Conservation (phyloP, 2,113 vertebrate genomes). For the Gadus macrocephalus region DNA sequence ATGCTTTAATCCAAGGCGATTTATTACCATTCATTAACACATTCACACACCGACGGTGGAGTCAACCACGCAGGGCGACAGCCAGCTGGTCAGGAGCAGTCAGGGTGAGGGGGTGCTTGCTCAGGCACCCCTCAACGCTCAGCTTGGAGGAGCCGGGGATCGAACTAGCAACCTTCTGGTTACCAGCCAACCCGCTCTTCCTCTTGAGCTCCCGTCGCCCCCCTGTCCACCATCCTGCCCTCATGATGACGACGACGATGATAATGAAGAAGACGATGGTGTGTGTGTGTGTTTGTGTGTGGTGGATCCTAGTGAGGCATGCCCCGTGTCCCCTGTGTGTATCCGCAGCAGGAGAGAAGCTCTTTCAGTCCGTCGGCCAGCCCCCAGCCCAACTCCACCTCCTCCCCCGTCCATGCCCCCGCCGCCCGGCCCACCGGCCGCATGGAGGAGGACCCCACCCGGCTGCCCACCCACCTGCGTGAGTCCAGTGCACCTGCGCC, state of each 20-base stretch:
- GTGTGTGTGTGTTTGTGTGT: not conserved
- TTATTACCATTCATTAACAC: too few relatives aligned
- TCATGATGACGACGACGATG: not conserved
- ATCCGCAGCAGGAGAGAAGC: slow-evolving; percentile 92
- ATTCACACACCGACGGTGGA: too few relatives aligned
- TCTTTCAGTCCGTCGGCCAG: slow-evolving; percentile 92
- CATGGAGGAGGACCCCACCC: slow-evolving; percentile 91
- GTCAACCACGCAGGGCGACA: too few relatives aligned
- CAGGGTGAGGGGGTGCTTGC: too few relatives aligned
- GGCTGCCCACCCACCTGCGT: slow-evolving; percentile 93
- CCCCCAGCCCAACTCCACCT: slow-evolving; percentile 85
- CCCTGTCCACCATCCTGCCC: not conserved
- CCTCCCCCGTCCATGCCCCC: slow-evolving; percentile 90
- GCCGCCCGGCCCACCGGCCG: slow-evolving; percentile 81
- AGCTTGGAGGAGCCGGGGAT: too few relatives aligned
- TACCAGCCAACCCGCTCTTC: too few relatives aligned
- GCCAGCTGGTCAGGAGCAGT: too few relatives aligned
- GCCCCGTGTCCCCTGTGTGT: slow-evolving; percentile 75
- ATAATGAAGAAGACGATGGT: not conserved
- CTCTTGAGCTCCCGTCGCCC: too few relatives aligned
- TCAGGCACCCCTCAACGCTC: too few relatives aligned
- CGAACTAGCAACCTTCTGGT: too few relatives aligned
- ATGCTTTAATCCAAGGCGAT: too few relatives aligned
- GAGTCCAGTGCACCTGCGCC: slow-evolving; percentile 65
- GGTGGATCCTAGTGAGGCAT: slow-evolving; percentile 66